Conservation (phyloP, 1,140 invertebrate species). For the Bombyx mori region ASM3026992v2 NC_085111.1:18487501-18488000, state of each 20-base stretch:
- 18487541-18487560: too few relatives aligned
- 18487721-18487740: background rate
- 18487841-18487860: slow-evolving; percentile 82
- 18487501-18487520: too few relatives aligned
- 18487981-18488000: too few relatives aligned
- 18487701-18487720: too few relatives aligned
- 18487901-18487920: slow-evolving; percentile 87
- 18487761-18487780: slow-evolving; percentile 84
- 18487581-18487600: too few relatives aligned
- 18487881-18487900: slow-evolving; percentile 97
- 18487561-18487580: too few relatives aligned
- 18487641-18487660: too few relatives aligned
- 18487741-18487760: slow-evolving; percentile 1
- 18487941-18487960: slow-evolving; percentile 91
- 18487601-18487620: too few relatives aligned
- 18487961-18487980: slow-evolving; percentile 66
- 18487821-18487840: slow-evolving; percentile 77
- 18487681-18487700: too few relatives aligned
- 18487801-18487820: slow-evolving; percentile 75
- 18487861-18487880: slow-evolving; percentile 83
- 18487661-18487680: too few relatives aligned
- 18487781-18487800: slow-evolving; percentile 83
- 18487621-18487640: too few relatives aligned
- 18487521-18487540: too few relatives aligned
- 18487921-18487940: slow-evolving; percentile 83